These are phyloP conservation scores for Cydia amplana DNA, from an alignment of 1,140 invertebrate species.

Conservation along the genomic window DNA sequence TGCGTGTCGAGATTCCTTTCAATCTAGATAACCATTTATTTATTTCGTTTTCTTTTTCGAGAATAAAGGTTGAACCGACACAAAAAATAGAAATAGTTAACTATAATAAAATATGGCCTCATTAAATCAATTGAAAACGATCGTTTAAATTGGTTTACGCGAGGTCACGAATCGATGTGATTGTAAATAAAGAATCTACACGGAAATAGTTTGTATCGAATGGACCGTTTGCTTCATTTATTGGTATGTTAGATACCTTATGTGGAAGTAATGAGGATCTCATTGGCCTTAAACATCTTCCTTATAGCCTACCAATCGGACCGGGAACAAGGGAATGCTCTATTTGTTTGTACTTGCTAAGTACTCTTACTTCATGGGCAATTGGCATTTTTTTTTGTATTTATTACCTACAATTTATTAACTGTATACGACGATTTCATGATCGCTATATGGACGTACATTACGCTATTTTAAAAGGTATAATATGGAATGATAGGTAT, in stretches of 20 bases:
- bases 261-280: conserved; percentile 12
- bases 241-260: conserved; percentile 29
- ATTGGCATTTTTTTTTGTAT: too few relatives aligned
- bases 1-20: conserved; percentile 41
- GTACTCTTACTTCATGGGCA: background rate
- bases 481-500: too few relatives aligned
- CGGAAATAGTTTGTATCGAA: conserved; percentile 33
- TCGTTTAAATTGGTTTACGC: conserved; percentile 17
- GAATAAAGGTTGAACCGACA: background rate
- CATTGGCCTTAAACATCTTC: conserved; percentile 14
- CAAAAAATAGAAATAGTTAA: background rate
- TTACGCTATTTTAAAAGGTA: too few relatives aligned
- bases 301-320: conserved; percentile 7
- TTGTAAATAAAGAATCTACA: conserved; percentile 21
- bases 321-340: background rate
- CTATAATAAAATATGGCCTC: conserved; percentile 20
- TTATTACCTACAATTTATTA: too few relatives aligned
- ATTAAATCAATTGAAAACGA: conserved; percentile 4
- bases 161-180: conserved; percentile 35
- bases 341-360: background rate
- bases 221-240: conserved; percentile 43
- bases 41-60: conserved; percentile 31
- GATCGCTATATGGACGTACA: too few relatives aligned
- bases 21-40: conserved; percentile 41
- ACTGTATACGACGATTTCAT: too few relatives aligned